These are phyloP conservation scores for Strix aluco DNA, from an alignment of 2,113 vertebrate species.

Conservation along the genomic window DNA sequence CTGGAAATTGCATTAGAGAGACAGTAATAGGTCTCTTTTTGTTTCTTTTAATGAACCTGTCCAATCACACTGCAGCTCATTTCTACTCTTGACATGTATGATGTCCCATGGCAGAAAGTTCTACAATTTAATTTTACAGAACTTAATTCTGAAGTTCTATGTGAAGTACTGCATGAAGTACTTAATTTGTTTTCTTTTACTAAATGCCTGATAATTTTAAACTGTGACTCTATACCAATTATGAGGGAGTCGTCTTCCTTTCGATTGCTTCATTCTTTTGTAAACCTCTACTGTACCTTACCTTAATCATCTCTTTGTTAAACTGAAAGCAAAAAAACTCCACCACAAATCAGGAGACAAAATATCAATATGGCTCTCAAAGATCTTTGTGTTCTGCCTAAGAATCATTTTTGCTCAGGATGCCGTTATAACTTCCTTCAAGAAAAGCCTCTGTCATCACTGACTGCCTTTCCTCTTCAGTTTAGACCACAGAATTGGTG, in stretches of 20 bases:
- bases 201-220: not conserved
- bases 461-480: not conserved
- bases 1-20: not conserved
- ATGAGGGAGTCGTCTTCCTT: not conserved
- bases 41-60: not conserved
- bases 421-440: not conserved
- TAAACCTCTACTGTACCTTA: not conserved
- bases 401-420: not conserved
- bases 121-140: not conserved
- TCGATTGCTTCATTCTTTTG: not conserved
- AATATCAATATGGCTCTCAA: not conserved
- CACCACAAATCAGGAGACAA: not conserved
- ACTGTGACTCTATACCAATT: not conserved
- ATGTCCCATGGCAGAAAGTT: not conserved
- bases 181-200: not conserved
- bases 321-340: not conserved
- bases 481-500: not conserved
- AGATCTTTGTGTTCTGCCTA: not conserved
- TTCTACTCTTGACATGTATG: not conserved
- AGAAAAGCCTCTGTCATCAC: not conserved
- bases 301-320: not conserved
- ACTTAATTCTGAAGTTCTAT: not conserved
- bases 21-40: not conserved
- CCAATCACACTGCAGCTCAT: not conserved
- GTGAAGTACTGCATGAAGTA: not conserved